Conservation (phyloP, 2,113 vertebrate species). For the Drymodes brunneopygia region DNA sequence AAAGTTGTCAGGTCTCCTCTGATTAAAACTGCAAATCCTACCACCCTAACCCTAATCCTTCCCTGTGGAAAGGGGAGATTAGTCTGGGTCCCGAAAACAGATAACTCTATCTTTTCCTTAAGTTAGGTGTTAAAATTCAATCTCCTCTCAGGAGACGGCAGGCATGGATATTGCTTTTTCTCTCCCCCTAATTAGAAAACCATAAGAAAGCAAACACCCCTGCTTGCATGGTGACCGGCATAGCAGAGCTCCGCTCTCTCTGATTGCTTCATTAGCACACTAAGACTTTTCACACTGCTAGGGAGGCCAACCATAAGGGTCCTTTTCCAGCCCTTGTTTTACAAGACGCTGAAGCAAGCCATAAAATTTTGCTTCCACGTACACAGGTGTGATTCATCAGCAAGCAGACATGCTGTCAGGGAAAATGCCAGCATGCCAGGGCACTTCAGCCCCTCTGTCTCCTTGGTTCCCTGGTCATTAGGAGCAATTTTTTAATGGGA, state of each 20-base stretch:
- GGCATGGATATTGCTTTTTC: slow-evolving; percentile 11
- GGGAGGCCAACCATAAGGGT: not conserved
- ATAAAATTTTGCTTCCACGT: not conserved
- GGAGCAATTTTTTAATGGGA: not conserved
- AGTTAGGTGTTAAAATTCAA: slow-evolving; percentile 29
- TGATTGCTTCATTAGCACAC: not conserved
- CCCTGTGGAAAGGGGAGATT: slow-evolving; percentile 42
- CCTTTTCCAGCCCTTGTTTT: not conserved
- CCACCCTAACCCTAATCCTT: slow-evolving; percentile 31
- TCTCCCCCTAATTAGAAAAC: slow-evolving; percentile 51
- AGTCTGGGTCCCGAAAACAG: not conserved
- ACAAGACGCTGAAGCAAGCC: not conserved
- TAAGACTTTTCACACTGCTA: not conserved
- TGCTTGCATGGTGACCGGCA: not conserved
- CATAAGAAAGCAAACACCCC: slow-evolving; percentile 22
- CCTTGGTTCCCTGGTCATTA: not conserved
- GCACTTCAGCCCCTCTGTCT: not conserved
- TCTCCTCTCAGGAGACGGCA: not conserved
- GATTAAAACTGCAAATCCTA: slow-evolving; percentile 57
- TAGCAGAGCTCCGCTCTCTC: not conserved
- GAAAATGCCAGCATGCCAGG: accelerated
- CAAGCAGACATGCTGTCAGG: accelerated
- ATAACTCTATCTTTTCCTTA: slow-evolving; percentile 41
- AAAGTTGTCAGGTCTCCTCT: slow-evolving; percentile 4
- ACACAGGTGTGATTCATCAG: not conserved